Evolutionary conservation across 2,797 vertebrate species (phyloP), one percentile per base, ranked within the genome.

Genomic region (Oceanodroma leucorhoa): DNA sequence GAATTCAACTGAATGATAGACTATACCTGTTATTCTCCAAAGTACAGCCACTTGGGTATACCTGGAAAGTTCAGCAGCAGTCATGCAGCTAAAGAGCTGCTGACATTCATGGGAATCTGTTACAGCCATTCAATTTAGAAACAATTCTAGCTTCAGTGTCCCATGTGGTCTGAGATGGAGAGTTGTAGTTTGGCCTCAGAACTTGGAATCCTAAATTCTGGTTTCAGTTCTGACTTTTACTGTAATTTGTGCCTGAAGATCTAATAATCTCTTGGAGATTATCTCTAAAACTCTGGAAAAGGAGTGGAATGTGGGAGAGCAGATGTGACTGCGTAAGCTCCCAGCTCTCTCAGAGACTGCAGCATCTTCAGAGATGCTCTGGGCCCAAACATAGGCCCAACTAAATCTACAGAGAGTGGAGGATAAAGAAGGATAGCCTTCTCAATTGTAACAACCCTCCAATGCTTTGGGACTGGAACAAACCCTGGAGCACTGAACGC

Each of bases 11-110:
- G 86, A 95, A 73, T 83, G 90, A 94, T 87, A 89, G 86, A 84
- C 85, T 94, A 15, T 90, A 94, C 64, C 71, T 84, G 70, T 65
- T 92, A 96, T 40, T 93, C 93, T 94, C 88, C 20, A 9, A 94
- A 91, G 77, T 46, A 64, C 21, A 82, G 55, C 70, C 95, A 85
- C 77, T 84, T 82, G 95, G 76, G 93, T 55, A 71, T 70, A 93
- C 85, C 95, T 94, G 90, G 40, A 94, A 96, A 96, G 85, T 87
- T 96, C 94, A 96, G 87, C 87, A 89, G 95, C 91, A 94, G 83
- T 79, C 93, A 90, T 84, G 94, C 91, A 95, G 91, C 80, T 94
- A 93, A 97, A 96, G 85, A 96, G 93, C 85, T 96, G 95, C 93
- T 95, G 93, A 96, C 93, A 94, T 94, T 94, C 91, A 84, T 76